These are phyloP conservation scores for Ammodytes dubius DNA, from an alignment of 2,113 vertebrate species.

Conservation along the genomic window DNA sequence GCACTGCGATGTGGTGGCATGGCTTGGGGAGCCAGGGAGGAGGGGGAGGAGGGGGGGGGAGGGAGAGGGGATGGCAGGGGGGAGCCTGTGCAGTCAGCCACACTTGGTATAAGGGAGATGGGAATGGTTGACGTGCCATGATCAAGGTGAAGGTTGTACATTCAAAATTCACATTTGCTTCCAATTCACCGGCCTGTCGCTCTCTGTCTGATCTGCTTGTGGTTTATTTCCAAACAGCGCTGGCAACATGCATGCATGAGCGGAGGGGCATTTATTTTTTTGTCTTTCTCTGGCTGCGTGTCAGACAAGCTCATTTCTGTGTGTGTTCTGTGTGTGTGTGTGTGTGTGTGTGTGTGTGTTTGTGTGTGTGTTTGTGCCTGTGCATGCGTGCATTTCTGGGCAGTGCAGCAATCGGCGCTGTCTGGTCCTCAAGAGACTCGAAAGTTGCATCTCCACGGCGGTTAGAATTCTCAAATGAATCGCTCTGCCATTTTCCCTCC, in stretches of 20 bases:
- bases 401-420: constrained; percentile 39
- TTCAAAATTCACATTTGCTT: neutral
- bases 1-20: constrained; percentile 60
- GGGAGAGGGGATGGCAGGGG: neutral
- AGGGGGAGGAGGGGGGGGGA: neutral
- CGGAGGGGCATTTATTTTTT: constrained; percentile 10
- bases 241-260: neutral
- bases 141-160: neutral
- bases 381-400: neutral
- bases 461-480: constrained; percentile 76
- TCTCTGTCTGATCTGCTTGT: neutral
- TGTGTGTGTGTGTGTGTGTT: neutral
- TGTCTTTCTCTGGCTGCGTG: neutral
- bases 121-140: neutral
- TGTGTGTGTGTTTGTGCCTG: constrained; percentile 10
- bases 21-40: constrained; percentile 27
- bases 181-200: neutral
- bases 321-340: neutral
- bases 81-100: neutral
- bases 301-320: constrained; percentile 15
- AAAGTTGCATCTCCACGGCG: constrained; percentile 55
- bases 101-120: constrained; percentile 25
- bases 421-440: constrained; percentile 59
- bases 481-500: constrained; percentile 45
- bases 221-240: constrained; percentile 15